Base-by-base conservation (phyloP, 2,797 vertebrate species). In the Falco naumanni region DNA sequence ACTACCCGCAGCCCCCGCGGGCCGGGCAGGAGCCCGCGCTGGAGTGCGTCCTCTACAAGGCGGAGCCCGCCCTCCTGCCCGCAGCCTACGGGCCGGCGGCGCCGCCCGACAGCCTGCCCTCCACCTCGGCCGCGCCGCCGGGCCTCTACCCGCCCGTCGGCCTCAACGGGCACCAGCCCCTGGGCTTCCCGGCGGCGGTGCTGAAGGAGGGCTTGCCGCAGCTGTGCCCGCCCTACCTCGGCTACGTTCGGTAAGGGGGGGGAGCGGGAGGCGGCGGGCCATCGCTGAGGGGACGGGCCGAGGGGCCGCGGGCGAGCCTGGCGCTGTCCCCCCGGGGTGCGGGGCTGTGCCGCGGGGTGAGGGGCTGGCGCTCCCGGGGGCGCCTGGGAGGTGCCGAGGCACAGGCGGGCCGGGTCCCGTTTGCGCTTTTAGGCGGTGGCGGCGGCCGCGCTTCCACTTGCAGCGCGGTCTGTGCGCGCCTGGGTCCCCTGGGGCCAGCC, bases 31-130 rank as follows among this genome's bases (percentile, higher is more conserved):
- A 96, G 60, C 75, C 96, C 16, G n/a, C 95, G 18, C 85, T 98
- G 79, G 98, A 98, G 93, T 97, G 97, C 83, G 72, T 97, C 12
- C 96, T 98, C 59, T 98, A 98, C 95, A 98, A 98, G 37, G 77
- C 97, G 1, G 97, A 98, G 94, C 92, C 94, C 84, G 5, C 95
- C 6, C 69, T 94, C 43, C 50, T 93, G 24, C n/a, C 97, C 39
- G 28, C 64, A 6, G 29, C 91, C 2, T 98, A 97, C 64, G 96
- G 96, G 34, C 91, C 93, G 8, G 9, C 43, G 9, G 48, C 81
- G 45, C 84, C 87, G 5, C 87, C 97, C 43, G 98, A 98, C 72
- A 89, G 85, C 77, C 84, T 97, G 75, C 92, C 96, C 31, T 83
- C 97, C 89, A 81, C 97, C 33, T 96, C 98, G 2, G 64, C 97